Base-by-base conservation (phyloP, 2,113 vertebrate genomes). In the Chamaea fasciata region DNA sequence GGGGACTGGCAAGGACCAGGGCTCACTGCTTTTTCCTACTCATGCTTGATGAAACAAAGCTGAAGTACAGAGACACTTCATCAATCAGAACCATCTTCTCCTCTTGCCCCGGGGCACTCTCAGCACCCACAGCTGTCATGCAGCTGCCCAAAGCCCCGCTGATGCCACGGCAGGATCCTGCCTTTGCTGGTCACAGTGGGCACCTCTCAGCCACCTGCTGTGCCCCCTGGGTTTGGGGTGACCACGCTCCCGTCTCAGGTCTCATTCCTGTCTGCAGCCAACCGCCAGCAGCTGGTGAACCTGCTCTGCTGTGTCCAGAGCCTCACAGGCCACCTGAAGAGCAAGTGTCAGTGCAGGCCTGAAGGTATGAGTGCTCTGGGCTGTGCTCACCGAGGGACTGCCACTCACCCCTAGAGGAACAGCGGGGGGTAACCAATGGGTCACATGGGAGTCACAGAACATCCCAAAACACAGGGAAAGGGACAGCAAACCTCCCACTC, bases 201-300 rank as follows among this genome's bases (percentile, higher is more conserved):
- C 27, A 52, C 27, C 33, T 46, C 44, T 55, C 13, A 16, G 79
- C 26, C 17, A 21, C 37, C 12, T 0, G 2, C 35, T 64, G 30
- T 50, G 50, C 73, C 39, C 14, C 49, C 24, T 0, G 3, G 13
- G 18, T 21, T 13, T 4, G 4, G n/a, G 41, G n/a, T 33, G 37
- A 74, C 31, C 39, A 13, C 0, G 0, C 7, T 82, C 6, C 2
- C 23, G 3, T 63, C 47, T 55, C 39, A 28, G 27, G 10, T 53
- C 49, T 89, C 60, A 24, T 42, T 50, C 49, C 24, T 70, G 9
- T 53, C 41, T 68, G 49, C 71, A 95, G 95, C 68, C 28, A 44
- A 95, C 63, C 53, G 85, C 84, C 53, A 63, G 37, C 75, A 59
- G 84, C 71, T 92, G 39, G 86, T 96, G 79, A 98, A 97, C 59